Percentiles rank a stretch among this genome's conserved stretches.
Conservation (phyloP, 2,797 vertebrate species). For the Notolepis coatsorum region DNA sequence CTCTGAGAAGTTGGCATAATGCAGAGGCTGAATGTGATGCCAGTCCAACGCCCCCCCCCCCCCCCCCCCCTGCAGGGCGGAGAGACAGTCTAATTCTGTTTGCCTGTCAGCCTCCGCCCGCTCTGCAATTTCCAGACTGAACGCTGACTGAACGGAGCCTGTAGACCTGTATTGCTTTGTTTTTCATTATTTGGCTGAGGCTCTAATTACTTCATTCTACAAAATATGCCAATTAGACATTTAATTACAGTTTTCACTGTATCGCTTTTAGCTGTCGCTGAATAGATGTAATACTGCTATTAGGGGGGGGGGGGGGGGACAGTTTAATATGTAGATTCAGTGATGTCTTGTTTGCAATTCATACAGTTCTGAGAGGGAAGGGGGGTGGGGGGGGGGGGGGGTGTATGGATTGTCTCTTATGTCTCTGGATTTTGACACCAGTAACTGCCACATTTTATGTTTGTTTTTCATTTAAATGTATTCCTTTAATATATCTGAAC, state of each 20-base stretch:
- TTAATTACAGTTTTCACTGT: constrained; percentile 86
- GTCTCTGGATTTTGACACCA: too few species aligned
- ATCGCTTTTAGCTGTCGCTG: constrained; percentile 77
- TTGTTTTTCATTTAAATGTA: too few species aligned
- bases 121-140: constrained; percentile 82
- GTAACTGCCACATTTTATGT: too few species aligned
- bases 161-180: constrained; percentile 84
- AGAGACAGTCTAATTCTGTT: constrained; percentile 78
- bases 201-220: constrained; percentile 83
- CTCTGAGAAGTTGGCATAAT: constrained; percentile 42
- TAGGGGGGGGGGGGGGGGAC: constrained; percentile 58
- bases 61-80: constrained; percentile 55
- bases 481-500: too few species aligned
- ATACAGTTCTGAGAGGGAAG: constrained; percentile 17
- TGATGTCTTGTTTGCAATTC: constrained; percentile 41
- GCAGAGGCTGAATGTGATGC: constrained; percentile 65
- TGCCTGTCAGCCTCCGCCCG: constrained; percentile 77
- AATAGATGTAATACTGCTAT: constrained; percentile 81
- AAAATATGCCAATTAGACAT: constrained; percentile 86
- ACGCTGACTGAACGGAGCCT: constrained; percentile 77
- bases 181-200: constrained; percentile 85
- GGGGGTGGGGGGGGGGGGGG: too few species aligned
- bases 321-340: constrained; percentile 58
- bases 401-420: background rate
- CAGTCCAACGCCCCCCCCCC: too few species aligned